A percentile compares a stretch with the other conserved stretches of the same genome.
These are phyloP conservation scores for Pavo muticus DNA, from an alignment of 2,113 vertebrate species.

Conservation along the genomic window DNA sequence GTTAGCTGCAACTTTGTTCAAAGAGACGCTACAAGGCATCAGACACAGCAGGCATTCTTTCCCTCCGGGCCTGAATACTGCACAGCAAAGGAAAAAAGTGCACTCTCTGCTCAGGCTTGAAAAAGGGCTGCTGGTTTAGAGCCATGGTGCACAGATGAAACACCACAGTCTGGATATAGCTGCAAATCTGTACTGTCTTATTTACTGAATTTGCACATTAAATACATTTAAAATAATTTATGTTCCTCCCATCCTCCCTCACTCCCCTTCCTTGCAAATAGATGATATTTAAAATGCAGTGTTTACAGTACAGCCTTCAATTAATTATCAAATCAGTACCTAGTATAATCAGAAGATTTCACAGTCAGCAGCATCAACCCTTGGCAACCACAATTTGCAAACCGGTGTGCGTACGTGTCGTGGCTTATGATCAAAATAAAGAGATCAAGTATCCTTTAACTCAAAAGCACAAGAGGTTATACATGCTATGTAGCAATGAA, in stretches of 20 bases:
- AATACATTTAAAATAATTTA: constrained; percentile 24
- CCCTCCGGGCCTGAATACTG: constrained; percentile 20
- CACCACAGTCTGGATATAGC: neutral
- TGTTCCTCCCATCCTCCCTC: neutral
- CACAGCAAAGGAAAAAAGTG: neutral
- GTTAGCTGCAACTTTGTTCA: constrained; percentile 36
- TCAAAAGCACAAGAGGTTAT: neutral
- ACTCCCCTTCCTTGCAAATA: neutral
- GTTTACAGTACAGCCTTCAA: neutral
- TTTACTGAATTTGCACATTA: neutral
- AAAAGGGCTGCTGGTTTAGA: neutral
- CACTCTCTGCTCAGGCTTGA: neutral
- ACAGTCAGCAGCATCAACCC: constrained; percentile 10
- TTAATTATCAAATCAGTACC: constrained; percentile 2
- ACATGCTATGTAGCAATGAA: neutral
- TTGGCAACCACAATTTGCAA: neutral
- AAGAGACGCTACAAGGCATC: constrained; percentile 36
- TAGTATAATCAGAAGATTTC: constrained; percentile 8
- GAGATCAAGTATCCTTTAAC: neutral
- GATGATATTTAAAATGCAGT: neutral
- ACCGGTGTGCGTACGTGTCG: neutral
- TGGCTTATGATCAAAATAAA: constrained; percentile 6
- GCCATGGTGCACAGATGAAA: neutral
- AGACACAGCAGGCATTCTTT: constrained; percentile 52
- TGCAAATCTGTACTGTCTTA: neutral